These are phyloP conservation scores for Spilogale gracilis DNA, from an alignment of 2,113 vertebrate species.

Conservation along the genomic window DNA sequence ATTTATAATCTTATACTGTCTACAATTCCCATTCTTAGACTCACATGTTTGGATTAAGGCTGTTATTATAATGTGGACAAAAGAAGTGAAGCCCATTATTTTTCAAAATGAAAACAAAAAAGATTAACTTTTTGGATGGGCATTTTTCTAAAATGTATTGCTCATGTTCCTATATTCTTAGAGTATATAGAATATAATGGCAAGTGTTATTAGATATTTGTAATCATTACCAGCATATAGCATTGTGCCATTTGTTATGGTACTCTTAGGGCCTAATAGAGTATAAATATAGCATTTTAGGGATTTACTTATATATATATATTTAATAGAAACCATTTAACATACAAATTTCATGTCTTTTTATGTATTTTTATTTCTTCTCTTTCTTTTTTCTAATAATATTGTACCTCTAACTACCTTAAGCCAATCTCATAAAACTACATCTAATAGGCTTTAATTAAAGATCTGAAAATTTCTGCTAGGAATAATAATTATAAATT, in stretches of 20 bases:
- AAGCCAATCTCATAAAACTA: not conserved
- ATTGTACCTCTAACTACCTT: conserved; percentile 48
- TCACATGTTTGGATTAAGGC: not conserved
- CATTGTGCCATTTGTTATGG: not conserved
- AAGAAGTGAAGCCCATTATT: not conserved
- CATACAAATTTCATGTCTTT: not conserved
- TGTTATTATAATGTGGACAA: not conserved
- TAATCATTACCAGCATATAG: not conserved
- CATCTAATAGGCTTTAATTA: not conserved
- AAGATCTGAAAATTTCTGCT: not conserved
- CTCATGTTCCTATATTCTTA: not conserved
- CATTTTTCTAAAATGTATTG: not conserved
- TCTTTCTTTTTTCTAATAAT: conserved; percentile 2
- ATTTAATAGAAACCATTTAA: not conserved
- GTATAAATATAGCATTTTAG: not conserved
- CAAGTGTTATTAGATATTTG: not conserved
- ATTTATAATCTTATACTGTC: not conserved
- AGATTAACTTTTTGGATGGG: not conserved
- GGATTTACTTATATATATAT: not conserved
- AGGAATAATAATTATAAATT: not conserved
- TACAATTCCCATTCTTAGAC: not conserved
- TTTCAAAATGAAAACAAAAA: conserved; percentile 8
- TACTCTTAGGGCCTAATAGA: not conserved
- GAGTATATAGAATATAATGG: not conserved
- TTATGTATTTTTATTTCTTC: not conserved